A percentile compares a stretch with the other conserved stretches of the same genome.
phyloP scores from a whole-genome alignment of 2,888 invertebrate species.

The Tineola bisselliella region DNA sequence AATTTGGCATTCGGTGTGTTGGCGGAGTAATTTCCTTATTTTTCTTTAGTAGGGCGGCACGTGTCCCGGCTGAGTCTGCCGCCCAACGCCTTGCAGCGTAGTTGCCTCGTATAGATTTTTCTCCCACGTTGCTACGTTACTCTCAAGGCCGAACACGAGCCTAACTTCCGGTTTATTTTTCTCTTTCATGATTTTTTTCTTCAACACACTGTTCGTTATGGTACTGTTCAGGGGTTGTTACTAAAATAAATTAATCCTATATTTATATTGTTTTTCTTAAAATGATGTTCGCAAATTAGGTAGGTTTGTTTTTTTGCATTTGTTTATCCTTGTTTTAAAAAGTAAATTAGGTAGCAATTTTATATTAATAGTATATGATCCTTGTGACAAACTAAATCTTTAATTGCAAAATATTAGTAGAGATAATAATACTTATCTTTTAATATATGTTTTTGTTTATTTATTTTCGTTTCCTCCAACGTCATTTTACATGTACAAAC shows the following conservation, averaged over 20 bases:
- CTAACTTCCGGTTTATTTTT: conserved; percentile 37
- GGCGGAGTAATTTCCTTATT: conserved; percentile 10
- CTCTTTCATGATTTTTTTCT: conserved; percentile 12
- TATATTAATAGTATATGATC: too few species aligned
- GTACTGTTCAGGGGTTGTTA: background rate
- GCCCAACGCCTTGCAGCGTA: conserved; percentile 12
- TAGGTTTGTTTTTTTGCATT: too few species aligned
- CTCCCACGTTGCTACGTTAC: conserved; percentile 42
- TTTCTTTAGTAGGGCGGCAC: conserved; percentile 9
- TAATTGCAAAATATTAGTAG: too few species aligned
- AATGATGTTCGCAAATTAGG: too few species aligned
- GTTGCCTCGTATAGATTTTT: conserved; percentile 49
- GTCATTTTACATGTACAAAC: too few species aligned
- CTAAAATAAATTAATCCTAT: background rate
- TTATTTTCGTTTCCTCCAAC: too few species aligned
- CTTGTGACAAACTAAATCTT: too few species aligned
- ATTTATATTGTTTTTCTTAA: too few species aligned
- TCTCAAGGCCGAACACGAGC: conserved; percentile 37
- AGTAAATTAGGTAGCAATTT: too few species aligned
- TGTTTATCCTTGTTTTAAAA: too few species aligned
- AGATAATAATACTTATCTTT: too few species aligned
- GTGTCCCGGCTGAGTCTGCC: background rate
- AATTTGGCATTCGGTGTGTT: background rate
- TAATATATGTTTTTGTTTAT: too few species aligned
- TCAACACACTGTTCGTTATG: background rate